Evolutionary conservation across 1,140 invertebrate species (phyloP), one percentile per base, ranked within the genome.

Genomic region (Caenorhabditis latens): DNA sequence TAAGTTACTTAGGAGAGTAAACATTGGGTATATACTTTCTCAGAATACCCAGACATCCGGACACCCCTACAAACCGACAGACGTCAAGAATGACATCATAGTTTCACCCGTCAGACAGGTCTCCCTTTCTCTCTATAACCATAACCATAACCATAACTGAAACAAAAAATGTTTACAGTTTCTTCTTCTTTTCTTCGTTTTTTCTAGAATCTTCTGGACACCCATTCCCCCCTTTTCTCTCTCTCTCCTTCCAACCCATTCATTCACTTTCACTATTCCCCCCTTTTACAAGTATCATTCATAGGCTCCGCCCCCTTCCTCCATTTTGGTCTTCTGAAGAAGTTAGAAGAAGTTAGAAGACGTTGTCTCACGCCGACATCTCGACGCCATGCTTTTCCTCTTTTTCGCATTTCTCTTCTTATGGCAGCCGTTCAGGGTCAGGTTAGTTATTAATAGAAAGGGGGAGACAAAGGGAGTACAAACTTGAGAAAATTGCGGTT

Each of bases 271-370:
- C 65, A 46, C 40, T n/a, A n/a, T 14, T n/a, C n/a, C 13, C 32
- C 21, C 71, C 46, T 50, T 79, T 79, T 79, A 79, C 71, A 79
- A 79, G 71, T 79, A 79, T 79, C 71, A 79, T 79, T 79, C 71
- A 79, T 21, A 50, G 46, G 46, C 71, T 50, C 71, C 71, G 46
- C 71, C 71, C 71, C 16, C n/a, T 79, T 42, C 53, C n/a, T 24
- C 16, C n/a, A 8, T 21, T 32, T 21, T 71, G 21, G 6, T 71
- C 14, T 19, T n/a, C 6, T 19, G 65, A 46, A 46, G 43, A 21
- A n/a, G 24, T 16, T 14, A 79, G 71, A 24, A 79, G 61, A 32
- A 24, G 21, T 71, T 14, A 40, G 11, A 6, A 32, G 42, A 19
- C 42, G 9, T 58, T 58, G 4, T 43, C 71, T 50, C 9, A 14